A percentile compares a stretch with the other conserved stretches of the same genome.
Evolutionary conservation across 2,888 invertebrate genomes (phyloP).

Genomic region (Meandrusa payeni): DNA sequence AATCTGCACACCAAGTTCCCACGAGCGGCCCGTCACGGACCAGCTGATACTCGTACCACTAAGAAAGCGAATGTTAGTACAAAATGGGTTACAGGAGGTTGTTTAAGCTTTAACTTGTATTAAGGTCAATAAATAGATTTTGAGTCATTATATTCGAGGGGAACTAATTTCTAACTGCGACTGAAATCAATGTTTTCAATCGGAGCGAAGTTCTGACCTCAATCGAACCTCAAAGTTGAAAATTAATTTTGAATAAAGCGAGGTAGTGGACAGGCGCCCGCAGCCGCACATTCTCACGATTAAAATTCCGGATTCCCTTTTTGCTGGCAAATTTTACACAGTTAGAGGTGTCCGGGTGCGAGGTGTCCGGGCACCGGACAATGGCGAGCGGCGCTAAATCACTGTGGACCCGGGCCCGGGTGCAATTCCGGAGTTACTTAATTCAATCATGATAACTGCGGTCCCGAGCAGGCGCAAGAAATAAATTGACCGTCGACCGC

Average conservation of each 20-base stretch:
- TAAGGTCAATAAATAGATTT: not conserved
- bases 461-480: constrained; percentile 63
- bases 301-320: constrained; percentile 68
- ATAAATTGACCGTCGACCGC: constrained; percentile 77
- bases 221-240: constrained; percentile 52
- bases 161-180: constrained; percentile 10
- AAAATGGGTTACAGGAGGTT: too few species aligned
- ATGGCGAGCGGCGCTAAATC: constrained; percentile 55
- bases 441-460: constrained; percentile 80
- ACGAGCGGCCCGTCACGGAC: too few species aligned
- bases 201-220: constrained; percentile 44
- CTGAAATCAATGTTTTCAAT: constrained; percentile 33
- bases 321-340: constrained; percentile 45
- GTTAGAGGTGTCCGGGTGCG: constrained; percentile 33
- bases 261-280: constrained; percentile 28
- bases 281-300: constrained; percentile 59
- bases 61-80: too few species aligned
- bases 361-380: constrained; percentile 32
- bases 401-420: constrained; percentile 42
- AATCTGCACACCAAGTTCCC: too few species aligned
- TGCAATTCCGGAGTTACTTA: constrained; percentile 61
- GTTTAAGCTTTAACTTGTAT: too few species aligned
- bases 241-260: constrained; percentile 74
- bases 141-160: not conserved
- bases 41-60: too few species aligned